A percentile compares a stretch with the other conserved stretches of the same genome.
phyloP scores from a whole-genome alignment of 1,140 invertebrate species.

The Drosophila jambulina region DNA sequence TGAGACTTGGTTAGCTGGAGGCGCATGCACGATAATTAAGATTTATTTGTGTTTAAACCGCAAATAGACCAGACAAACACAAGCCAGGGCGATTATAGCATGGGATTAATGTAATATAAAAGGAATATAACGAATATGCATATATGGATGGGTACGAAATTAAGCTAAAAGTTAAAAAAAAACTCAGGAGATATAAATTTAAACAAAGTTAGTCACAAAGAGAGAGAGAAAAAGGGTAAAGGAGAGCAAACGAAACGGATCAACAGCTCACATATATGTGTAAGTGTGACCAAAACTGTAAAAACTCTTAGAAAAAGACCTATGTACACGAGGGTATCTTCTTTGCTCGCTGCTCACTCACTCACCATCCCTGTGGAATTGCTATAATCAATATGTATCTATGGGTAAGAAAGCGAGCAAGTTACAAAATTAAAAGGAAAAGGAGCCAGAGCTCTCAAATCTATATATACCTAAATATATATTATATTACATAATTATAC shows the following conservation, averaged over 20 bases:
- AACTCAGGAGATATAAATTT: not conserved
- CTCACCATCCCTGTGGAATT: not conserved
- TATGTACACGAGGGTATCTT: not conserved
- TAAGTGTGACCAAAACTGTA: conserved; percentile 6
- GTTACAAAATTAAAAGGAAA: conserved; percentile 14
- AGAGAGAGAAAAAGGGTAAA: not conserved
- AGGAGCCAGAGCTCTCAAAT: conserved; percentile 5
- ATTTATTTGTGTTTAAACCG: conserved; percentile 52
- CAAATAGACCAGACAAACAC: conserved; percentile 44
- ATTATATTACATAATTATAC: not conserved
- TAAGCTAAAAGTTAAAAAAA: not conserved
- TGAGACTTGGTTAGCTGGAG: not conserved
- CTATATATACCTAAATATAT: conserved; percentile 1
- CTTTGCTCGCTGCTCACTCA: not conserved
- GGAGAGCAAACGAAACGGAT: conserved; percentile 1
- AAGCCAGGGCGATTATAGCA: conserved; percentile 34
- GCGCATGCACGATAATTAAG: conserved; percentile 44
- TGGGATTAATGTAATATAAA: conserved; percentile 32
- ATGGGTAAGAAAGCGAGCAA: conserved; percentile 11
- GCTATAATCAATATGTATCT: conserved; percentile 9
- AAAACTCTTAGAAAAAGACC: not conserved
- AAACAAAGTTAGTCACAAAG: not conserved
- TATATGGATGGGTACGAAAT: conserved; percentile 16
- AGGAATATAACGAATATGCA: conserved; percentile 16
- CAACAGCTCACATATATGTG: not conserved